Evolutionary conservation across 2,797 vertebrate genomes (phyloP).

Genomic region (Bradypodion ventrale): DNA sequence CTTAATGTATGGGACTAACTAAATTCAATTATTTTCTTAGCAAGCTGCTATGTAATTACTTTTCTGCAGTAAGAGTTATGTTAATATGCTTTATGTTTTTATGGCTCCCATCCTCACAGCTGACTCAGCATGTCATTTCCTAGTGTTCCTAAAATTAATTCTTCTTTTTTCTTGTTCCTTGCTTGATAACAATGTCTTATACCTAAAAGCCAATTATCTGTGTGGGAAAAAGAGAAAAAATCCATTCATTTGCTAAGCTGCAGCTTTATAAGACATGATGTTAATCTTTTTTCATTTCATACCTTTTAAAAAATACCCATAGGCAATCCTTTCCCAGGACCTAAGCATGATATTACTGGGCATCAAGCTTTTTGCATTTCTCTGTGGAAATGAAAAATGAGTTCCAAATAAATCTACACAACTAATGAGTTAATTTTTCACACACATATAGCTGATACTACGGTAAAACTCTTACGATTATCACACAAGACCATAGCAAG

Average conservation of each 20-base stretch:
- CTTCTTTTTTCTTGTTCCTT: constrained; percentile 4
- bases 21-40: constrained; percentile 48
- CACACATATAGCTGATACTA: neutral
- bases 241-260: neutral
- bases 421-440: constrained; percentile 9
- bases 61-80: constrained; percentile 44
- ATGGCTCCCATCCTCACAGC: constrained; percentile 37
- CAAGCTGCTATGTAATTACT: constrained; percentile 31
- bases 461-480: neutral
- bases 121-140: constrained; percentile 63
- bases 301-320: neutral
- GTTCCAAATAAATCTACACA: constrained; percentile 7
- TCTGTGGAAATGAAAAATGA: constrained; percentile 4
- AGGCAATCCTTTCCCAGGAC: neutral
- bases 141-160: constrained; percentile 45
- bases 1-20: neutral
- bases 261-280: neutral
- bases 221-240: constrained; percentile 26
- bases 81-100: constrained; percentile 46
- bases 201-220: constrained; percentile 17
- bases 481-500: neutral
- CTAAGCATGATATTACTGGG: neutral
- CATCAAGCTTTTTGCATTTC: neutral
- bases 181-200: neutral
- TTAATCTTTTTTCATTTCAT: neutral